phyloP scores from a whole-genome alignment of 2,113 vertebrate species.

The Lepidothrix coronata region DNA sequence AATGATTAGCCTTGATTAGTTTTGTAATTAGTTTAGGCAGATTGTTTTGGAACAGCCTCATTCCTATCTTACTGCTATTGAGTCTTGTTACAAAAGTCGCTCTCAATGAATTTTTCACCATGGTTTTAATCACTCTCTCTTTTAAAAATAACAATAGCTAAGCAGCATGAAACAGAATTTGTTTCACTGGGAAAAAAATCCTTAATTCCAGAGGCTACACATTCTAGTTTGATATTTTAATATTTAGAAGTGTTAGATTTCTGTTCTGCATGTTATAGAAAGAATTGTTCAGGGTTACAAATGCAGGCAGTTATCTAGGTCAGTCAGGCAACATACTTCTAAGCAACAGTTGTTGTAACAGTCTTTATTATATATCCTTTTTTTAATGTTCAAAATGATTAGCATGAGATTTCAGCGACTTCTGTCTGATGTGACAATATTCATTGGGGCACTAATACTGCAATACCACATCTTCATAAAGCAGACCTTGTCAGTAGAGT shows the following conservation, averaged over 20 bases:
- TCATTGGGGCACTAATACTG: neutral
- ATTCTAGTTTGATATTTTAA: neutral
- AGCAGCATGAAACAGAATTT: constrained; percentile 15
- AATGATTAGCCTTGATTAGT: constrained; percentile 41
- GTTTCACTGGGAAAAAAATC: neutral
- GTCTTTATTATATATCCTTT: neutral
- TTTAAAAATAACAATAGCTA: neutral
- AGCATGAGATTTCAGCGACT: neutral
- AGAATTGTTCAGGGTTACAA: neutral
- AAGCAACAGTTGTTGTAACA: neutral
- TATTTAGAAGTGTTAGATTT: neutral
- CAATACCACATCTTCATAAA: neutral
- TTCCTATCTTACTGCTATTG: neutral
- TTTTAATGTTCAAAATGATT: neutral
- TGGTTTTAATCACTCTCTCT: constrained; percentile 21
- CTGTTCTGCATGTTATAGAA: neutral
- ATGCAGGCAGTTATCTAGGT: neutral
- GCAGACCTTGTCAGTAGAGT: neutral
- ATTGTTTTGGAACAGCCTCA: constrained; percentile 24
- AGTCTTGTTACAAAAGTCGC: neutral
- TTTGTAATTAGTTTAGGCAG: constrained; percentile 55
- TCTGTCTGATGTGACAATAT: neutral
- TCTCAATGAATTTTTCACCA: neutral
- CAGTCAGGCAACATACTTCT: neutral
- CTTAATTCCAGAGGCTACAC: neutral